Conservation (phyloP, 2,888 invertebrate genomes). For the Watsonalla cultraria region DNA sequence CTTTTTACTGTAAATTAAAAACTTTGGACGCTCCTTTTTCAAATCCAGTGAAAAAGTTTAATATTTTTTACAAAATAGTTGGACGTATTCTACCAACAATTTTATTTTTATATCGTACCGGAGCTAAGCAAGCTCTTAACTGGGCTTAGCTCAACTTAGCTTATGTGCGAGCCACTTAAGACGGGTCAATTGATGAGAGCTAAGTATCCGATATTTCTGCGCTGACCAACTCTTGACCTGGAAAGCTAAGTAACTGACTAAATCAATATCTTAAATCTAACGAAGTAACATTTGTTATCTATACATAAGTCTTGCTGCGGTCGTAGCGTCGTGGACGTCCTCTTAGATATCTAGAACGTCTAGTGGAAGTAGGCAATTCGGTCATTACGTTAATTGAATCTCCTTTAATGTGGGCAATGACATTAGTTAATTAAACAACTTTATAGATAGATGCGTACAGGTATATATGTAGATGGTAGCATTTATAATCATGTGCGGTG, state of each 20-base stretch:
- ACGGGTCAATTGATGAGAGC: slow-evolving; percentile 36
- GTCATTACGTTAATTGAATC: slow-evolving; percentile 11
- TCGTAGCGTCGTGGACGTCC: neutral
- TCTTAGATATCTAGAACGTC: slow-evolving; percentile 8
- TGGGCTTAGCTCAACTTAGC: slow-evolving; percentile 31
- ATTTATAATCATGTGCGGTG: no score
- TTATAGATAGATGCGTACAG: no score
- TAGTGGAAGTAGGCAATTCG: slow-evolving; percentile 27
- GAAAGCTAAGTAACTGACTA: slow-evolving; percentile 18
- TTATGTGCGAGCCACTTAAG: slow-evolving; percentile 24
- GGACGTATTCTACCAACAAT: no score
- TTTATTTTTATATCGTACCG: neutral
- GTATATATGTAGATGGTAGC: no score
- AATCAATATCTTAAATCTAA: slow-evolving; percentile 31
- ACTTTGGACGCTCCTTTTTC: no score
- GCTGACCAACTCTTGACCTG: slow-evolving; percentile 18
- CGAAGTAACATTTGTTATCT: slow-evolving; percentile 17
- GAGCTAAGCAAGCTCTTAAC: slow-evolving; percentile 12
- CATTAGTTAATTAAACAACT: neutral
- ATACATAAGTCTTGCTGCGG: slow-evolving; percentile 4
- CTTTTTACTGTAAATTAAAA: no score
- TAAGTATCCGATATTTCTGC: slow-evolving; percentile 20
- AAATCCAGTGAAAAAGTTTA: no score
- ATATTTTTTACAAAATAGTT: no score
- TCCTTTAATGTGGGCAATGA: neutral